phyloP scores from a whole-genome alignment of 2,113 vertebrate genomes.

The Columbina picui region DNA sequence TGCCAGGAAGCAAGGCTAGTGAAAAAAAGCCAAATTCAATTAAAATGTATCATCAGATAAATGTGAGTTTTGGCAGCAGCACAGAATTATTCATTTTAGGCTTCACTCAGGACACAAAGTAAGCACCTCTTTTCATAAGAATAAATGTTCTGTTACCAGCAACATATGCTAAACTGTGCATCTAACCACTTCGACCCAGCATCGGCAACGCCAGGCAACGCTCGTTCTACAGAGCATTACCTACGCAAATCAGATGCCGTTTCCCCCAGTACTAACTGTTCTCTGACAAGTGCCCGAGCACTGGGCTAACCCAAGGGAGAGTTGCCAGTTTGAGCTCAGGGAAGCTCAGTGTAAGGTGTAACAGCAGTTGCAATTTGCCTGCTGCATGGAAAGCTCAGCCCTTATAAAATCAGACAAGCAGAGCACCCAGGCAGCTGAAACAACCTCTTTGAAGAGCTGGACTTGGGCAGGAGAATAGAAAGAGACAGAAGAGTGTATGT shows the following conservation, averaged over 20 bases:
- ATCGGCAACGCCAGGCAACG: neutral
- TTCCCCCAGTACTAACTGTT: neutral
- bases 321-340: accelerated
- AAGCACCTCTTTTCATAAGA: neutral
- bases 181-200: neutral
- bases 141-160: neutral
- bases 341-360: neutral
- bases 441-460: neutral
- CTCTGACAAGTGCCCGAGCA: neutral
- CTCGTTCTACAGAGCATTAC: neutral
- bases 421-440: neutral
- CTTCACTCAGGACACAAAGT: neutral
- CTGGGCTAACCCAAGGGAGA: neutral
- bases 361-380: neutral
- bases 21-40: neutral
- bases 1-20: neutral
- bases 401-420: neutral
- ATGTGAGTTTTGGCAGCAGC: neutral
- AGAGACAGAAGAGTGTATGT: neutral
- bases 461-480: neutral
- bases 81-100: neutral
- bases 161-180: neutral
- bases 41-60: neutral
- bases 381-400: neutral
- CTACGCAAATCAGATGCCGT: accelerated